Base-by-base conservation (phyloP, 2,888 invertebrate species). In the Chrysotoxum bicinctum region DNA sequence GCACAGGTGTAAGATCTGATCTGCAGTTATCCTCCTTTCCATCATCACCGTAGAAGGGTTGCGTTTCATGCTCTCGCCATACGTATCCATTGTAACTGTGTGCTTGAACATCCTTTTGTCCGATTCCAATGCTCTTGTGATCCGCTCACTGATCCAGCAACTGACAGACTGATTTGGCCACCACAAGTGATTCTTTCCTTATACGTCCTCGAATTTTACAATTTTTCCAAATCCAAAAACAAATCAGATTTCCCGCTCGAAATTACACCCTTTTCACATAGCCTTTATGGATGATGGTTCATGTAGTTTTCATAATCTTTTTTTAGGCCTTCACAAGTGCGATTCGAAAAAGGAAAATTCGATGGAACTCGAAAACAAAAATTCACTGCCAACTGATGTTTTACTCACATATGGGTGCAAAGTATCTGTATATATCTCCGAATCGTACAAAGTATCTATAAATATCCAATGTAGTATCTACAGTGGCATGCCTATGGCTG, bases 1-100 rank as follows among this genome's bases (percentile, higher is more conserved):
- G 45, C 90, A 91, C 19, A 91, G 87, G 37, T 91, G 90, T 70
- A 91, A 79, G 23, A 89, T 89, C 54, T 89, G 89, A 7, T 89
- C 89, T 0, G 89, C 87, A 0, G 88, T 90, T 66, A 91, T 87
- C 50, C 89, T 89, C 80, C 90, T 77, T 6, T 89, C 87, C 9
- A 87, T 82, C 10, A 54, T 23, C 2, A 19, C 26, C 19, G 64
- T 19, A 8, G 60, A 12, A 1, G 37, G 10, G 12, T 45, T 77
- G 1, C 69, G 62, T 50, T 73, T 81, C 37, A 73, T 77, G 69
- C 85, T 76, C 35, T 81, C 81, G 8, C 81, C 62, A 16, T 62
- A 85, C 35, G 72, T 77, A 76, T 85, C 85, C 85, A 76, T 81
- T 35, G 40, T 76, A n/a, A 80, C 75, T 32, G 84, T 72, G 48